These are phyloP conservation scores for Prionace glauca DNA, from an alignment of 2,797 vertebrate genomes.

Conservation along the genomic window DNA sequence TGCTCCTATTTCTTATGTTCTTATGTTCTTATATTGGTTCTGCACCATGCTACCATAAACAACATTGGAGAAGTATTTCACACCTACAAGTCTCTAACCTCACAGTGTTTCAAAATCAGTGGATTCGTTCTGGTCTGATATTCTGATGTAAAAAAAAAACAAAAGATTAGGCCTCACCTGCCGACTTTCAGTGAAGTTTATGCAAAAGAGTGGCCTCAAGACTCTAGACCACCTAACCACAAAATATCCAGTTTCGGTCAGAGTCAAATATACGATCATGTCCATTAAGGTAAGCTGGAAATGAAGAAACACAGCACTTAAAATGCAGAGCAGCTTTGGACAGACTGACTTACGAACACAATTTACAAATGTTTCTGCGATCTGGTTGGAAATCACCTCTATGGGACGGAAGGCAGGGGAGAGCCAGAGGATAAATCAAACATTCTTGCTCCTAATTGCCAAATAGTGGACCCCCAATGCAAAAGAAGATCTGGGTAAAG, in stretches of 20 bases:
- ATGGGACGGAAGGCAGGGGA: not conserved
- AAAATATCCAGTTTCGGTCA: constrained; percentile 55
- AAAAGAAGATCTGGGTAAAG: not conserved
- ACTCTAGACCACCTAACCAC: constrained; percentile 76
- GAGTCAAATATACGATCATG: constrained; percentile 65
- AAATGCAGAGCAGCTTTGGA: not conserved
- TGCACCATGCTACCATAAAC: not conserved
- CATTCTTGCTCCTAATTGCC: not conserved
- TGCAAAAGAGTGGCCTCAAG: constrained; percentile 75
- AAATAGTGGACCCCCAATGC: not conserved
- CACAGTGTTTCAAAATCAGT: not conserved
- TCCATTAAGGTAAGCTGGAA: constrained; percentile 73
- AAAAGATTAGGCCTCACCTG: constrained; percentile 61
- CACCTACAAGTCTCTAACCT: not conserved
- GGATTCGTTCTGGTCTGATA: not conserved
- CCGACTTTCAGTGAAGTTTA: constrained; percentile 83
- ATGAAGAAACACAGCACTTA: not conserved
- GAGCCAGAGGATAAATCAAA: constrained; percentile 14
- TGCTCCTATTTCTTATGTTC: too few species aligned
- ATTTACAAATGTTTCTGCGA: not conserved
- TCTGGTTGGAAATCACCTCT: not conserved
- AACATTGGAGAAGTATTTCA: not conserved
- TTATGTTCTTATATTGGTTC: too few species aligned
- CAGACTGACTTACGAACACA: not conserved
- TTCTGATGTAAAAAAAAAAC: not conserved